Evolutionary conservation across 2,113 vertebrate genomes (phyloP).

Genomic region (Leucopternis melanops): DNA sequence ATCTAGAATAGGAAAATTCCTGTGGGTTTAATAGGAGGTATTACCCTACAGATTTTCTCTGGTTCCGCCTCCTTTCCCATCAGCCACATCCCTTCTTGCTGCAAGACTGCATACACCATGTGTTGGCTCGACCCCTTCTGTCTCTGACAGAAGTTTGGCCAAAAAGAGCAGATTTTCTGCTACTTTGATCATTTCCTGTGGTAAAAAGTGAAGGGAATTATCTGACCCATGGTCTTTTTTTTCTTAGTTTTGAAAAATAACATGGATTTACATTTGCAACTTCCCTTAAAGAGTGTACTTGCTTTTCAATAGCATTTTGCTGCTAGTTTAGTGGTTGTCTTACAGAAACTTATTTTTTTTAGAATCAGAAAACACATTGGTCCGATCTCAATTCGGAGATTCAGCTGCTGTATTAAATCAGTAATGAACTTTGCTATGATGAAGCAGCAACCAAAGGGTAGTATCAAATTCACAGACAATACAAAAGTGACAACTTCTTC

Average conservation of each 20-base stretch:
- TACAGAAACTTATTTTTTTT: background rate
- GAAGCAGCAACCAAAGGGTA: background rate
- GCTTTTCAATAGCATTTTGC: background rate
- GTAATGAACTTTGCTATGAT: background rate
- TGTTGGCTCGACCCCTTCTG: conserved; percentile 56
- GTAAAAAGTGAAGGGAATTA: conserved; percentile 65
- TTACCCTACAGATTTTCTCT: conserved; percentile 47
- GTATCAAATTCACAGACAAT: background rate
- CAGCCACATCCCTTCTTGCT: conserved; percentile 54
- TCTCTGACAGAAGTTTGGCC: conserved; percentile 64
- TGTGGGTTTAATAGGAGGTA: conserved; percentile 51
- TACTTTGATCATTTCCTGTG: conserved; percentile 70
- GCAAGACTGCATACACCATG: conserved; percentile 53
- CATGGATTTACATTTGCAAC: conserved; percentile 38
- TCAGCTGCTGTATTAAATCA: background rate
- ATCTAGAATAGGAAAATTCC: conserved; percentile 56
- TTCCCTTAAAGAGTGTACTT: background rate
- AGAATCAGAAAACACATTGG: background rate
- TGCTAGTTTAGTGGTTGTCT: background rate
- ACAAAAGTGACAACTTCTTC: background rate
- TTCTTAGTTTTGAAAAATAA: conserved; percentile 55
- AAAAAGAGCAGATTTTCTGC: conserved; percentile 69
- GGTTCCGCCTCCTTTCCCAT: conserved; percentile 59
- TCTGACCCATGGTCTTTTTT: conserved; percentile 43
- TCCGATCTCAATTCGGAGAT: background rate